These are phyloP conservation scores for Sphinx pinastri DNA, from an alignment of 2,888 invertebrate genomes.

Conservation along the genomic window DNA sequence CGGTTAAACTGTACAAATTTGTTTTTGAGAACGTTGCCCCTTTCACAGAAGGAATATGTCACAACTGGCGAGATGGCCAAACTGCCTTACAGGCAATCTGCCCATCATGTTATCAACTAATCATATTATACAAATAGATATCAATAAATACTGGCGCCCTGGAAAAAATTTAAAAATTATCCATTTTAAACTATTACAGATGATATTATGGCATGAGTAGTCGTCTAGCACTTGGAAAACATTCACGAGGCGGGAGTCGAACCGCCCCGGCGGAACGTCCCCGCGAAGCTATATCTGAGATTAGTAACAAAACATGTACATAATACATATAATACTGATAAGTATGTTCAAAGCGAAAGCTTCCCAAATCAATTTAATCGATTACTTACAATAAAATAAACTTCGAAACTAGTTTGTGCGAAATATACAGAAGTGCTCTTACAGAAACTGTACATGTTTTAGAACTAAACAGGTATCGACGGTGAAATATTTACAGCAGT, in stretches of 20 bases:
- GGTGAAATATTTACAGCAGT: constrained; percentile 84
- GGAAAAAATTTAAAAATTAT: constrained; percentile 82
- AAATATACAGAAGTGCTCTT: constrained; percentile 84
- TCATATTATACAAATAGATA: constrained; percentile 65
- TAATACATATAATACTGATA: constrained; percentile 76
- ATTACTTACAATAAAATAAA: constrained; percentile 80
- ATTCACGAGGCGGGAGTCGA: constrained; percentile 60
- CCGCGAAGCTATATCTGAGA: constrained; percentile 73
- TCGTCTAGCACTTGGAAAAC: constrained; percentile 66
- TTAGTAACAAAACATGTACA: constrained; percentile 85
- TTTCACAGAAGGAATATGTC: constrained; percentile 94
- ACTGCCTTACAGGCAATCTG: constrained; percentile 77
- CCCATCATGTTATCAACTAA: constrained; percentile 74
- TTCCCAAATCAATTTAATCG: constrained; percentile 78
- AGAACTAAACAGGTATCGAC: constrained; percentile 83
- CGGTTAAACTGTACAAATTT: constrained; percentile 79
- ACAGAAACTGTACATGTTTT: constrained; percentile 85
- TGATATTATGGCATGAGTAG: constrained; percentile 63
- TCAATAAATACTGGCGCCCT: constrained; percentile 74
- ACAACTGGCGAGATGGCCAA: constrained; percentile 87
- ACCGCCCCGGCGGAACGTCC: constrained; percentile 59
- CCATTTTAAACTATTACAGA: constrained; percentile 58
- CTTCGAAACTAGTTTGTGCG: constrained; percentile 81
- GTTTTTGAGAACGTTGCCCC: constrained; percentile 90
- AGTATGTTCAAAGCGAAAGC: constrained; percentile 83